Evolutionary conservation across 2,113 vertebrate genomes (phyloP), one percentile per base, ranked within the genome.

Genomic region (Strix aluco): DNA sequence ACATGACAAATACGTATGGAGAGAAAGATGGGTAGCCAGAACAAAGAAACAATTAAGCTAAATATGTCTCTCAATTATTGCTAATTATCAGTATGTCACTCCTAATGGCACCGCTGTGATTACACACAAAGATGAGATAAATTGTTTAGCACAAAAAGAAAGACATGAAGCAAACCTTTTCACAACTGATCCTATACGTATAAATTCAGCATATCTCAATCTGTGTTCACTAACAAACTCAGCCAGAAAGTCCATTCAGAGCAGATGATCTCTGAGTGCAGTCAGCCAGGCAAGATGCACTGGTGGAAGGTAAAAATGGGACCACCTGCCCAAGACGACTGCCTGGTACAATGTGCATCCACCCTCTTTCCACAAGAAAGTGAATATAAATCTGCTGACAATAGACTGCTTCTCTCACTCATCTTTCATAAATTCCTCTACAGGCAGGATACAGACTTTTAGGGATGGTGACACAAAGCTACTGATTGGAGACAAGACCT

Each of bases 31-130:
- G 7, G 11, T 46, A 94, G 59, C 44, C 67, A 73, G 58, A 85
- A 69, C 27, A 85, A 84, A 29, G 17, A 92, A 94, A 84, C 44
- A 77, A 49, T 67, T 79, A 90, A 67, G 36, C 22, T 90, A 70
- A 94, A 57, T 94, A 40, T 77, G 26, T 82, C 92, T 91, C 38
- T 65, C 29, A 93, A 59, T 91, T 91, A 80, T 86, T 86, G 52
- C 18, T 96, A 62, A 81, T 92, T 95, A 89, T 70, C 82, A 80
- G 36, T 61, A 51, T 81, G 78, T 77, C 20, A 9, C 13, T 95
- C 32, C 49, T 82, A 86, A 88, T 51, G 78, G n/a, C 51, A 59
- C 62, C 8, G 30, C 66, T 55, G 38, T 85, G 57, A 55, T 88
- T 87, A 58, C 52, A 72, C n/a, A 58, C 13, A 85, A 93, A 85